These are phyloP conservation scores for Arizona elegans DNA, from an alignment of 2,113 vertebrate genomes.

Conservation along the genomic window DNA sequence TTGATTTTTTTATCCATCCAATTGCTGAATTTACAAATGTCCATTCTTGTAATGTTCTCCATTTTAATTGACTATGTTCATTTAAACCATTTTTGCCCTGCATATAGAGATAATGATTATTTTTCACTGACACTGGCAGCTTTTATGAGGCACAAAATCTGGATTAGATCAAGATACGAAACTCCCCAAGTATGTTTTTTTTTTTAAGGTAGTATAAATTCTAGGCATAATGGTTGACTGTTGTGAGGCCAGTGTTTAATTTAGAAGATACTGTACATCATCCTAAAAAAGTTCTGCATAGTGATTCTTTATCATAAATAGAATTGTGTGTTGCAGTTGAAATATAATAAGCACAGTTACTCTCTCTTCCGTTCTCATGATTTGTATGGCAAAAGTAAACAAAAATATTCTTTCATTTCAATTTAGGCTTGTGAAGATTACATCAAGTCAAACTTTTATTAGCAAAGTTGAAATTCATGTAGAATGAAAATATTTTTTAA, in stretches of 20 bases:
- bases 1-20: not conserved
- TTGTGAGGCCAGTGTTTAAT: not conserved
- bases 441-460: constrained; percentile 76
- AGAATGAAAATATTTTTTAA: constrained; percentile 69
- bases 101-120: not conserved
- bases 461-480: constrained; percentile 72
- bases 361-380: not conserved
- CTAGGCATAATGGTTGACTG: not conserved
- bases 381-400: not conserved
- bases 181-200: not conserved
- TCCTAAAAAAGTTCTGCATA: not conserved
- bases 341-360: not conserved
- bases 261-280: not conserved
- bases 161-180: not conserved
- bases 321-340: not conserved
- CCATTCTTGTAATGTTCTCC: not conserved
- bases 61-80: not conserved
- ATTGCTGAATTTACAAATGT: not conserved
- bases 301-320: not conserved
- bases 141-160: not conserved
- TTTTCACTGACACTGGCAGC: not conserved
- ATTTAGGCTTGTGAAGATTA: constrained; percentile 51
- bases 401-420: constrained; percentile 30
- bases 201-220: not conserved
- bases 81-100: not conserved